Base-by-base conservation (phyloP, 2,888 invertebrate genomes). In the Pardosa pseudoannulata region DNA sequence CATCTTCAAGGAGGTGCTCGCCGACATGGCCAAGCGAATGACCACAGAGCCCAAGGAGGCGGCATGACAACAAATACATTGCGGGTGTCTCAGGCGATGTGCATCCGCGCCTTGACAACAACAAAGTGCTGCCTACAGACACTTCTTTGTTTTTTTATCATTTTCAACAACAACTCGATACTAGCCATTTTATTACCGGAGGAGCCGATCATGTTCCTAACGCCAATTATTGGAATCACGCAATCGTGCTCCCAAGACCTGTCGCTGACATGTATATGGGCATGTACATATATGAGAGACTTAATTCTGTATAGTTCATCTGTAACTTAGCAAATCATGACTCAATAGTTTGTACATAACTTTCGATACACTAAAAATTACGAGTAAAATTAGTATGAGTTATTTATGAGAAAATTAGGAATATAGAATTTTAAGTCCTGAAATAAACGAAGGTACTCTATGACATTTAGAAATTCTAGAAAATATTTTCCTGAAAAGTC, bases 1-100 rank as follows among this genome's bases (percentile, higher is more conserved):
- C 91, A 96, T 97, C 92, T 97, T 97, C 94, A 94, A 96, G 91
- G 96, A 97, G 92, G 93, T 97, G 89, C 94, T 97, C 91, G 93
- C 94, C 82, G 97, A 97, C 90, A 93, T 97, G 90, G 94, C 95
- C 65, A 94, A 78, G 70, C 80, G 86, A 41, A 76, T 88, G 81
- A 86, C 76, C 16, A 88, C 88, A 36, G 80, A 88, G 68, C 88
- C 86, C 31, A 88, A 88, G 50, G 88, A 88, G 70, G 86, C 86
- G 27, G 88, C 87, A 79, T 87, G 82, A 87, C 87, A 79, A 28
- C 75, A 62, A 70, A 36, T 64, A 50, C 74, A 68, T 36, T 79
- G 75, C 62, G 67, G 41, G 36, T 79, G 86, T 36, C 86, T 79
- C 62, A 74, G 74, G n/a, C 74, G 79, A 11, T 79, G 86, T 79